A percentile compares a stretch with the other conserved stretches of the same genome.
Evolutionary conservation across 2,113 vertebrate genomes (phyloP).

Genomic region (Lamprotornis superbus): DNA sequence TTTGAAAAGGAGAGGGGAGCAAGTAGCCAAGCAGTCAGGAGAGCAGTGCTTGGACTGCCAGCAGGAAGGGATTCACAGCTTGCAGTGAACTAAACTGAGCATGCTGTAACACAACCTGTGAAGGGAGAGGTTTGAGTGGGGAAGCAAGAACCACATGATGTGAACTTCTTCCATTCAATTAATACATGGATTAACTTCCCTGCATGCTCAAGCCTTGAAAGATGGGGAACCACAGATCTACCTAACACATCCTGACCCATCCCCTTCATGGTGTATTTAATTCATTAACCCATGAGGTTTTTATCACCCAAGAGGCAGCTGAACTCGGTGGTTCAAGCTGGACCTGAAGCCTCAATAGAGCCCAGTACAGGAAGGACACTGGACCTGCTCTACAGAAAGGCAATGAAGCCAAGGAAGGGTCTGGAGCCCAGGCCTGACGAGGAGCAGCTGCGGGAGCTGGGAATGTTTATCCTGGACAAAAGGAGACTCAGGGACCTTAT

Average conservation of each 20-base stretch:
- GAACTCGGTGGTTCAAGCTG: rapidly evolving
- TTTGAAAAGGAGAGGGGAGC: not conserved
- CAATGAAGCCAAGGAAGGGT: rapidly evolving
- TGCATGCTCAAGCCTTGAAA: rapidly evolving
- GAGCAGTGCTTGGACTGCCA: rapidly evolving
- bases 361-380: rapidly evolving
- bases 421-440: rapidly evolving
- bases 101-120: rapidly evolving
- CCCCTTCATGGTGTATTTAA: not conserved
- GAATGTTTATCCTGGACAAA: rapidly evolving
- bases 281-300: rapidly evolving
- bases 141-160: not conserved
- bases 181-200: rapidly evolving
- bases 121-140: not conserved
- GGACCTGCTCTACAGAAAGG: not conserved
- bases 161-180: not conserved
- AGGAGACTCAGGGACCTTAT: too few relatives aligned
- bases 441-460: not conserved
- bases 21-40: not conserved
- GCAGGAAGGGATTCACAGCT: not conserved
- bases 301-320: too few relatives aligned
- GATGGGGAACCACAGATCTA: rapidly evolving
- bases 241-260: rapidly evolving
- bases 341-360: rapidly evolving
- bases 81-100: not conserved